Evolutionary conservation across 1,140 invertebrate species (phyloP).

Genomic region (Hormaphis cornu): DNA sequence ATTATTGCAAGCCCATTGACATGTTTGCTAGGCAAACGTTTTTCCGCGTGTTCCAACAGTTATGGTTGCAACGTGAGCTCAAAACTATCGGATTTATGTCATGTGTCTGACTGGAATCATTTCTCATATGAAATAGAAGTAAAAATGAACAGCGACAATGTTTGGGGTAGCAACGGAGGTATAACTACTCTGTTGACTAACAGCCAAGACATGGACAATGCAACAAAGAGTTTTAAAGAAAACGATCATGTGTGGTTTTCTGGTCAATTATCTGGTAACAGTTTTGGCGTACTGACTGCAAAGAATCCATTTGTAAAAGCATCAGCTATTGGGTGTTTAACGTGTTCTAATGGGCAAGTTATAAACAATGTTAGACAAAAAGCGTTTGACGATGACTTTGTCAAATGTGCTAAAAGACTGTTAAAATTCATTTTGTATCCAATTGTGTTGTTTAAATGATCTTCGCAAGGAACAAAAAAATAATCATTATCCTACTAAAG

Average conservation of each 20-base stretch:
- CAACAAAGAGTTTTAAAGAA: constrained; percentile 19
- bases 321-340: not conserved
- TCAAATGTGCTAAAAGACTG: constrained; percentile 27
- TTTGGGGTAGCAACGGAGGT: constrained; percentile 1
- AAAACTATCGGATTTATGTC: constrained; percentile 10
- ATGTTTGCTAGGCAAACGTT: constrained; percentile 17
- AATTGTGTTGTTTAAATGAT: constrained; percentile 24
- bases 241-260: constrained; percentile 14
- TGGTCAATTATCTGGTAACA: not conserved
- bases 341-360: not conserved
- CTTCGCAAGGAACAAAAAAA: not conserved
- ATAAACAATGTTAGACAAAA: constrained; percentile 14
- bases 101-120: constrained; percentile 13
- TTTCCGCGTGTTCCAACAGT: not conserved
- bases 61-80: constrained; percentile 17
- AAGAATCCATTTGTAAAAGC: not conserved
- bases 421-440: constrained; percentile 28
- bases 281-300: constrained; percentile 8
- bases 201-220: constrained; percentile 14
- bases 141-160: constrained; percentile 3
- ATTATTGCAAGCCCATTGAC: constrained; percentile 2
- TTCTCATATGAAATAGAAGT: constrained; percentile 28
- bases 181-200: not conserved
- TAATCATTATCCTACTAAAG: not conserved
- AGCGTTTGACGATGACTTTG: constrained; percentile 12